Evolutionary conservation across 2,888 invertebrate species (phyloP).

Genomic region (Saturnia japonica): DNA sequence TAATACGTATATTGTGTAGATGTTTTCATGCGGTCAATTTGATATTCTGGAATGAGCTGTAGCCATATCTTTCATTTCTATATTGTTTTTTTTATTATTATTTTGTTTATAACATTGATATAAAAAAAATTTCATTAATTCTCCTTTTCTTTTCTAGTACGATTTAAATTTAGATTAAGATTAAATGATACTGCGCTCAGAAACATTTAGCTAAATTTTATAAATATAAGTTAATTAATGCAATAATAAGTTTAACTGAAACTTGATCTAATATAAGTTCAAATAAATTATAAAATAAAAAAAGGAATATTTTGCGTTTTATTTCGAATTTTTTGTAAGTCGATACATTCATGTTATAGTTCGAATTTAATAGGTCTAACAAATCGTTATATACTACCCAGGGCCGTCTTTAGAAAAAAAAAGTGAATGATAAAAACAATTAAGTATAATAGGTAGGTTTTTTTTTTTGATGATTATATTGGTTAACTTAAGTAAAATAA

Average conservation of each 20-base stretch:
- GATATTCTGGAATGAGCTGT: neutral
- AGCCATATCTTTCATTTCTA: neutral
- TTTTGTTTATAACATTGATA: no score
- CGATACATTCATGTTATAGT: no score
- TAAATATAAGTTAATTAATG: neutral
- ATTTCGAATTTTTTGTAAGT: no score
- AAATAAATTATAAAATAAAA: no score
- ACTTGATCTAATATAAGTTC: neutral
- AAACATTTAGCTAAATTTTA: neutral
- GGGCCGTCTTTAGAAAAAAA: no score
- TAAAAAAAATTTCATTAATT: neutral
- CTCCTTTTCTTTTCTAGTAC: neutral
- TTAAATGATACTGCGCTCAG: neutral
- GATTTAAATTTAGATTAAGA: neutral
- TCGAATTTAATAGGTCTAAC: no score
- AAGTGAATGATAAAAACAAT: no score
- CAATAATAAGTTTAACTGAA: neutral
- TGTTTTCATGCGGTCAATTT: neutral
- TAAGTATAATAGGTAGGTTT: no score
- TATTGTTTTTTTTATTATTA: neutral
- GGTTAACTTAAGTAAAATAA: no score
- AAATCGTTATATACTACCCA: no score
- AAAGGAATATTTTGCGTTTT: no score
- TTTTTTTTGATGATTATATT: no score
- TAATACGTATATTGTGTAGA: neutral